Percentiles rank a stretch among this genome's conserved stretches.
These are phyloP conservation scores for Drosophila neotestacea DNA, from an alignment of 2,888 invertebrate species.

Conservation along the genomic window DNA sequence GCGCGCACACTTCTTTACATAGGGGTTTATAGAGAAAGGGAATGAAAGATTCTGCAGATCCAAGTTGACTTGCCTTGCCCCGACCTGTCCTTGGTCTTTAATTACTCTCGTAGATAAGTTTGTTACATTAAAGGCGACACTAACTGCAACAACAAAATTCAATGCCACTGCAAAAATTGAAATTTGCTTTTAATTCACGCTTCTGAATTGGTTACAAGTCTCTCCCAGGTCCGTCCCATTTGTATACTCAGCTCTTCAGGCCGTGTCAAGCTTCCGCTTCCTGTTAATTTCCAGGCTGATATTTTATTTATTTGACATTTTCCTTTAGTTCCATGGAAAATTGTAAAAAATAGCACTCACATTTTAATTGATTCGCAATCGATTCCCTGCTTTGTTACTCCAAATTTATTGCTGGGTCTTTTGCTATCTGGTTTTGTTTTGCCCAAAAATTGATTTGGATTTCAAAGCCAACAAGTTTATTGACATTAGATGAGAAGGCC, in stretches of 20 bases:
- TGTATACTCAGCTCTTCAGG: conserved; percentile 3
- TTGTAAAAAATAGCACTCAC: conserved; percentile 2
- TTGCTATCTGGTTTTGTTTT: conserved; percentile 27
- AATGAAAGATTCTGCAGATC: conserved; percentile 49
- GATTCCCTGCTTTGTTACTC: conserved; percentile 70
- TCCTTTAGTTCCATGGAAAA: conserved; percentile 12
- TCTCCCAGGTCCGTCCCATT: background rate
- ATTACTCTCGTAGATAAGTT: conserved; percentile 81
- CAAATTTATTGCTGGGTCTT: conserved; percentile 31
- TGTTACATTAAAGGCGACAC: conserved; percentile 68
- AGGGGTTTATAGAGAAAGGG: background rate
- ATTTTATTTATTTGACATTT: conserved; percentile 57
- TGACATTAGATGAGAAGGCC: conserved; percentile 62
- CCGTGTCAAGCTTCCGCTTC: conserved; percentile 56
- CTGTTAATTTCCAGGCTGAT: conserved; percentile 53
- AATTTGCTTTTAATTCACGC: conserved; percentile 72
- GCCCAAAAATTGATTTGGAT: conserved; percentile 62
- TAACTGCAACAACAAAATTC: conserved; percentile 19
- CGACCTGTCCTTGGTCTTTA: conserved; percentile 62
- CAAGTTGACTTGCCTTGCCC: conserved; percentile 39
- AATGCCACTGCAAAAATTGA: conserved; percentile 71
- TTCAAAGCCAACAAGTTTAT: conserved; percentile 77
- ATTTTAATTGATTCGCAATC: conserved; percentile 72
- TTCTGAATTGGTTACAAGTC: conserved; percentile 9
- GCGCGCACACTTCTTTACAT: conserved; percentile 61